Percentiles rank a stretch among this genome's conserved stretches.
Conservation (phyloP, 2,888 invertebrate species). For the Pedicia rivosa region DNA sequence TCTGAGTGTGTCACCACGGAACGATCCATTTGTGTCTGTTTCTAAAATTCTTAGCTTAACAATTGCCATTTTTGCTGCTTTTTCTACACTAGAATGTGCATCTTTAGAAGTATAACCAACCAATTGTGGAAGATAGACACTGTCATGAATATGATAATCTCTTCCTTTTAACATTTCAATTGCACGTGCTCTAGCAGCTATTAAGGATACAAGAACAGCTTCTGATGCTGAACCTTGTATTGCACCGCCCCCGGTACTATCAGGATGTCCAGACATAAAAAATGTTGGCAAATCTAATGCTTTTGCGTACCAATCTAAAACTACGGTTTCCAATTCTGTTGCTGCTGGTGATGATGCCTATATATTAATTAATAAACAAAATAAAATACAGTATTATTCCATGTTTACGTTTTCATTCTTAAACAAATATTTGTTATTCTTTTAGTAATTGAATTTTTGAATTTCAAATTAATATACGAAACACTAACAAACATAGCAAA, state of each 20-base stretch:
- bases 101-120: slow-evolving; percentile 61
- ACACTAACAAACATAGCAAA: too few species aligned
- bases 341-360: slow-evolving; percentile 73
- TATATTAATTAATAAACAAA: slow-evolving; percentile 12
- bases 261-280: slow-evolving; percentile 35
- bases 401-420: too few species aligned
- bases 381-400: not conserved
- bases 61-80: slow-evolving; percentile 61
- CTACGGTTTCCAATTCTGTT: slow-evolving; percentile 71
- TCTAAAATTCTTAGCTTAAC: slow-evolving; percentile 55
- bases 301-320: slow-evolving; percentile 68
- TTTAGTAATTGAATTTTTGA: too few species aligned
- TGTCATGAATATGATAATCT: slow-evolving; percentile 38
- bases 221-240: slow-evolving; percentile 75
- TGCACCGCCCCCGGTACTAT: slow-evolving; percentile 55
- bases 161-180: slow-evolving; percentile 45
- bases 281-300: slow-evolving; percentile 56
- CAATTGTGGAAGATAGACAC: slow-evolving; percentile 54
- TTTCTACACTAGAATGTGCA: slow-evolving; percentile 62
- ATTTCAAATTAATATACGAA: too few species aligned
- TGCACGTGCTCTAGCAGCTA: slow-evolving; percentile 59
- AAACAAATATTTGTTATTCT: too few species aligned
- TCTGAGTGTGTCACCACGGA: slow-evolving; percentile 44
- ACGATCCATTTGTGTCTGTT: slow-evolving; percentile 47
- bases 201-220: slow-evolving; percentile 58